Percentiles rank a stretch among this genome's conserved stretches.
Evolutionary conservation across 37 sponge, comb jelly and placozoan genomes (phyloP).

Genomic region (Axinella damicornis): DNA sequence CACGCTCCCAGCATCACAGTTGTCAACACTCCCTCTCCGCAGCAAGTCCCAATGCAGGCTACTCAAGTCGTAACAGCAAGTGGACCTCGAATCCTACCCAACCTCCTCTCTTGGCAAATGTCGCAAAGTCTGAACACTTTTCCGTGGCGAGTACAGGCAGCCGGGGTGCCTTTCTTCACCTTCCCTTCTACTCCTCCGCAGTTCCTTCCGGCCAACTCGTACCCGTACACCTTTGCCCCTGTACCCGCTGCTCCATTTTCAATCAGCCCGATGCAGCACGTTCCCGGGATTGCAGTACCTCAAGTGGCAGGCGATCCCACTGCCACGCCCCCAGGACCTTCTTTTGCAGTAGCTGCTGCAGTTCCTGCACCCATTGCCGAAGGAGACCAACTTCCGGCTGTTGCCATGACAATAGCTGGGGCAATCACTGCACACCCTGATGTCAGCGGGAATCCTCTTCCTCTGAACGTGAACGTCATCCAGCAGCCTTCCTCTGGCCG

Average conservation of each 20-base stretch:
- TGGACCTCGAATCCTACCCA: conserved; percentile 20
- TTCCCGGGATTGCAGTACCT: conserved; percentile 46
- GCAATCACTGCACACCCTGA: neutral
- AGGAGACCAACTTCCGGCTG: conserved; percentile 13
- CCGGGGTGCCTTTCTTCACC: conserved; percentile 76
- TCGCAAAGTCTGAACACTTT: conserved; percentile 63
- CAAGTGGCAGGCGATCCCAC: conserved; percentile 29
- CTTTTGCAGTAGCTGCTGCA: conserved; percentile 11
- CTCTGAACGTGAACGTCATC: neutral
- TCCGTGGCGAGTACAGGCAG: conserved; percentile 65
- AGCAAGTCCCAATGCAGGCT: neutral
- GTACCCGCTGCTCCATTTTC: conserved; percentile 58
- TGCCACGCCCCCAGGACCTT: neutral
- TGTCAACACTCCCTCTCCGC: neutral
- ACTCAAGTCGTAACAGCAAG: neutral
- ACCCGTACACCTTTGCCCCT: conserved; percentile 85
- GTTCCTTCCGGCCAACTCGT: conserved; percentile 70
- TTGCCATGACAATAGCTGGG: conserved; percentile 4
- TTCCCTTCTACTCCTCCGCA: conserved; percentile 78
- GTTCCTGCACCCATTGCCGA: neutral
- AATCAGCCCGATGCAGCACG: conserved; percentile 42
- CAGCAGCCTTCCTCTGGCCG: conserved; percentile 15
- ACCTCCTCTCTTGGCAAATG: conserved; percentile 69
- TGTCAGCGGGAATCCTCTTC: neutral
- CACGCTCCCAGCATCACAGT: neutral